Evolutionary conservation across 2,888 invertebrate species (phyloP).

Genomic region (Oscheius sp.): DNA sequence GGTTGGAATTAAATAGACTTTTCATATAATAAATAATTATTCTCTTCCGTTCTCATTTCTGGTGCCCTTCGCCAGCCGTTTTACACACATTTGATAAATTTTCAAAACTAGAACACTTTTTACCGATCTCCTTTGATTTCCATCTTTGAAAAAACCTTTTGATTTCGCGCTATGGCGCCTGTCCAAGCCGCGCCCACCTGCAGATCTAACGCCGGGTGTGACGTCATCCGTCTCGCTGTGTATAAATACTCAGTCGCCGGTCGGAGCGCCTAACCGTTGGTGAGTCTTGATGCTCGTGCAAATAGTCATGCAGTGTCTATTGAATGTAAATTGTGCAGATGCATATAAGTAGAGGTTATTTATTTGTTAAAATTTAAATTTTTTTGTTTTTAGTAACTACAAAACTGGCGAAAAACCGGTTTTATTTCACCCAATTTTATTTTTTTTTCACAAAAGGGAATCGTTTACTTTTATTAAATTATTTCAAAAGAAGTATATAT

Average conservation of each 20-base stretch:
- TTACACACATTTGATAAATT: neutral
- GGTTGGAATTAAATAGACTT: slow-evolving; percentile 15
- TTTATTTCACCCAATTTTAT: neutral
- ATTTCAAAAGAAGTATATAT: neutral
- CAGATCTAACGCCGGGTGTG: slow-evolving; percentile 33
- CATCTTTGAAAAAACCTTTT: neutral
- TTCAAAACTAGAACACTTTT: no score
- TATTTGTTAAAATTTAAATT: neutral
- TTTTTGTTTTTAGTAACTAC: neutral
- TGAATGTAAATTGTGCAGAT: neutral
- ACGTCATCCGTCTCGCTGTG: slow-evolving; percentile 51
- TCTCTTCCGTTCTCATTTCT: no score
- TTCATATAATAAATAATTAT: neutral
- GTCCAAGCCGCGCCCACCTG: slow-evolving; percentile 36
- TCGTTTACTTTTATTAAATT: neutral
- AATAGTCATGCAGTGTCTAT: slow-evolving; percentile 21
- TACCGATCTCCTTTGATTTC: no score
- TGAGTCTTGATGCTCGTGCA: slow-evolving; percentile 23
- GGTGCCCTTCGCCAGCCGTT: no score
- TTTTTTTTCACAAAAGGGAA: neutral
- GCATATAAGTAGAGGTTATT: neutral
- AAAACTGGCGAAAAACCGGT: neutral
- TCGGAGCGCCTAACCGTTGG: slow-evolving; percentile 27
- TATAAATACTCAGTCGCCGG: slow-evolving; percentile 60
- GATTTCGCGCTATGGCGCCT: slow-evolving; percentile 1